phyloP scores from a whole-genome alignment of 2,797 vertebrate species.

The Sciaenops ocellatus region DNA sequence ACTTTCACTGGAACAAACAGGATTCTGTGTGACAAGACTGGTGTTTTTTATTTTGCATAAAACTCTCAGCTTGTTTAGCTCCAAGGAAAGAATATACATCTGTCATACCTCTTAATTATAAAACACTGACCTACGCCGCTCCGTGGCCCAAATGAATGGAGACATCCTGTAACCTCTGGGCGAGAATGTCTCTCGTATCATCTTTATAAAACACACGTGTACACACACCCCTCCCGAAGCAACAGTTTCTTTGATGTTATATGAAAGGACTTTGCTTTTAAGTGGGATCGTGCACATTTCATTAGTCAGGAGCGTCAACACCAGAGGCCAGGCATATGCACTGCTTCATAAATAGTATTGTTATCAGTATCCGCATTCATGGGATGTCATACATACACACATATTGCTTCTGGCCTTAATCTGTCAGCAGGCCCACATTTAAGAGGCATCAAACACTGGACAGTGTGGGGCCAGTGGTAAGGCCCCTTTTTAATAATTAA shows the following conservation, averaged over 20 bases:
- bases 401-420: constrained; percentile 80
- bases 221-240: constrained; percentile 44
- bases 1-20: constrained; percentile 50
- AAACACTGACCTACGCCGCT: constrained; percentile 26
- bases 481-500: constrained; percentile 93
- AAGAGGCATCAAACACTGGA: constrained; percentile 88
- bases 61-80: constrained; percentile 26
- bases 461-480: constrained; percentile 78
- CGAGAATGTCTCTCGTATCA: constrained; percentile 53
- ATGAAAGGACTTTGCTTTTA: constrained; percentile 64
- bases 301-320: constrained; percentile 67
- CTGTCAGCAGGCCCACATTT: constrained; percentile 92
- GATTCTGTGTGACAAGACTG: constrained; percentile 30
- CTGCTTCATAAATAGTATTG: constrained; percentile 82
- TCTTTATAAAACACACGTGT: constrained; percentile 50
- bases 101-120: constrained; percentile 36
- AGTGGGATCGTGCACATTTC: constrained; percentile 65
- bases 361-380: constrained; percentile 86
- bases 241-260: constrained; percentile 71
- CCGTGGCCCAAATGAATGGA: constrained; percentile 52
- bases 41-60: constrained; percentile 26
- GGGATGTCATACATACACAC: constrained; percentile 75
- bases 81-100: constrained; percentile 13
- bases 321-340: constrained; percentile 69
- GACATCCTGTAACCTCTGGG: constrained; percentile 57